Conservation (phyloP, 2,797 vertebrate species). For the Bradypodion pumilum region DNA sequence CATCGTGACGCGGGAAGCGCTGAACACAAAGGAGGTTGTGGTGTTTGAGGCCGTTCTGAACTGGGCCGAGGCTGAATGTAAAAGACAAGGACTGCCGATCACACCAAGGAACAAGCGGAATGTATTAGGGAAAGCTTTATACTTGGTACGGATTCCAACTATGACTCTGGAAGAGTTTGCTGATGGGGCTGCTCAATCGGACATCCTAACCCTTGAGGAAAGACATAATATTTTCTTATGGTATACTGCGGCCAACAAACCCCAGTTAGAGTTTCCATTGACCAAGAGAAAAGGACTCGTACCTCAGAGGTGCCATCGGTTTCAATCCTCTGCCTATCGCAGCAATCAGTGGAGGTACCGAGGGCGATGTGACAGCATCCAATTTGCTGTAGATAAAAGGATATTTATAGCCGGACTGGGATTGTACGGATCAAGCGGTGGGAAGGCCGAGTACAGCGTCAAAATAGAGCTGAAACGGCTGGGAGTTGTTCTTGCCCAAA, state of each 20-base stretch:
- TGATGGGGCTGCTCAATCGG: conserved; percentile 90
- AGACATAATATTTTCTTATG: conserved; percentile 95
- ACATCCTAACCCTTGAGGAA: conserved; percentile 94
- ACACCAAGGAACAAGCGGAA: conserved; percentile 84
- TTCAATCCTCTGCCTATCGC: conserved; percentile 93
- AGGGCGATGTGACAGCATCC: conserved; percentile 96
- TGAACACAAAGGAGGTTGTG: conserved; percentile 92
- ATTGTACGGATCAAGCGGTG: conserved; percentile 92
- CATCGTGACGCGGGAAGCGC: conserved; percentile 89
- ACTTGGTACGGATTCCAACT: conserved; percentile 90
- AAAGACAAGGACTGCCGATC: conserved; percentile 80
- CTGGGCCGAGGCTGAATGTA: conserved; percentile 95
- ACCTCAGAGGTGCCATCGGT: conserved; percentile 91
- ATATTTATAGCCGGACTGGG: conserved; percentile 94
- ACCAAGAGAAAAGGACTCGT: conserved; percentile 82
- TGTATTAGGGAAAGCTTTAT: conserved; percentile 88
- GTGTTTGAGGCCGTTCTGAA: conserved; percentile 90
- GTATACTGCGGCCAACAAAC: conserved; percentile 95
- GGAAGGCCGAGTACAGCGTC: conserved; percentile 90
- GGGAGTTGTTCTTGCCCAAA: conserved; percentile 88
- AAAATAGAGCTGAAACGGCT: conserved; percentile 94
- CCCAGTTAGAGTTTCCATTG: conserved; percentile 86
- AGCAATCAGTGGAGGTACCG: conserved; percentile 98
- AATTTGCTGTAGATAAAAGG: conserved; percentile 93
- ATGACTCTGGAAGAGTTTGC: conserved; percentile 97